Evolutionary conservation across 2,797 vertebrate species (phyloP).

Genomic region (Silurus aristotelis): DNA sequence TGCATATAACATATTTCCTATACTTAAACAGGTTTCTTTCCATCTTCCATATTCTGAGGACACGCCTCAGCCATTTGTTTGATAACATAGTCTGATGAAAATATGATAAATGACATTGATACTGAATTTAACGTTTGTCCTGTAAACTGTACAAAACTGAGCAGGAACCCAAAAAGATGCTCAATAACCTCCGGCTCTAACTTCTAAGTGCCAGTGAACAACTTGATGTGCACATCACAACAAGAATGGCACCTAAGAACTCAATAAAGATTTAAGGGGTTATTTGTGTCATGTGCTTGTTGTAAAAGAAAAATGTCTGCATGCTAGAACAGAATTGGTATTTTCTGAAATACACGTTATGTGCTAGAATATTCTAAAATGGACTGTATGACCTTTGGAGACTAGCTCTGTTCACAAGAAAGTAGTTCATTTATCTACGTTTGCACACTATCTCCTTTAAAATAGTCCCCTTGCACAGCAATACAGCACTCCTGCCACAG

Average conservation of each 20-base stretch:
- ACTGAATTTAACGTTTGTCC: background rate
- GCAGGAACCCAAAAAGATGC: background rate
- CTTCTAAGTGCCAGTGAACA: background rate
- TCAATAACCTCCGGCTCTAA: background rate
- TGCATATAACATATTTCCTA: background rate
- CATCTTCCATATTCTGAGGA: background rate
- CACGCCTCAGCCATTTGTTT: background rate
- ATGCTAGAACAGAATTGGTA: background rate
- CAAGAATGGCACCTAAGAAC: background rate
- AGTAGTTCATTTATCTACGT: too few relatives aligned
- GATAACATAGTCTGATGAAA: background rate
- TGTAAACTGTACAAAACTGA: background rate
- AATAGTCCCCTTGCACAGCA: too few relatives aligned
- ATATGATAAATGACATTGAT: background rate
- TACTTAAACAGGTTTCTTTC: background rate
- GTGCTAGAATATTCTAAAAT: background rate
- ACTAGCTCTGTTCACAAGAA: too few relatives aligned
- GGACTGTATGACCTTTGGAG: too few relatives aligned
- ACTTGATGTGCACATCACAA: background rate
- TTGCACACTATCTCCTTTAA: too few relatives aligned
- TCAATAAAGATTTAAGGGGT: background rate
- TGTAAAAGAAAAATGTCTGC: background rate
- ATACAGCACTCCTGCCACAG: too few relatives aligned
- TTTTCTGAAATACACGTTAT: background rate
- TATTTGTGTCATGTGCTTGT: background rate